These are phyloP conservation scores for Scomber scombrus DNA, from an alignment of 2,113 vertebrate species.

Conservation along the genomic window DNA sequence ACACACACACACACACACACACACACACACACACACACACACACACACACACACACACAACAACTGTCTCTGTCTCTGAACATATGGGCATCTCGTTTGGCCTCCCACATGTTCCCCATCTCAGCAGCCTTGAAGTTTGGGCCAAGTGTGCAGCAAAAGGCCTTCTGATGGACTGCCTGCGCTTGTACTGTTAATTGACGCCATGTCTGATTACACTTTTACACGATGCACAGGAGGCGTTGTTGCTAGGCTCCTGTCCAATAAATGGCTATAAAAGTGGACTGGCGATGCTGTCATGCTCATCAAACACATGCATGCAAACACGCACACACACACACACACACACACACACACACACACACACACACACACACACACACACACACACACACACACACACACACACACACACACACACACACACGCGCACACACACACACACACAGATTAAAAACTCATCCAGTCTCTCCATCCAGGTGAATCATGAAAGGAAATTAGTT, in stretches of 20 bases:
- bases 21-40: background rate
- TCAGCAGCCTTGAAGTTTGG: conserved; percentile 59
- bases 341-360: background rate
- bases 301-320: conserved; percentile 23
- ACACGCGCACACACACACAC: background rate
- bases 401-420: background rate
- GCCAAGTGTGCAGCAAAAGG: conserved; percentile 59
- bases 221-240: conserved; percentile 36
- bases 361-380: background rate
- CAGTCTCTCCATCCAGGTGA: conserved; percentile 51
- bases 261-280: conserved; percentile 55
- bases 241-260: conserved; percentile 62
- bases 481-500: conserved; percentile 61
- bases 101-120: conserved; percentile 63
- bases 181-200: conserved; percentile 63
- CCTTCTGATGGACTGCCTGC: conserved; percentile 51
- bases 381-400: too few species aligned
- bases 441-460: conserved; percentile 34
- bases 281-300: conserved; percentile 29
- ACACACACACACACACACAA: conserved; percentile 13
- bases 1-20: conserved; percentile 15
- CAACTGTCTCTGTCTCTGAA: conserved; percentile 32
- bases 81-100: conserved; percentile 51
- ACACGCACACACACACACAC: background rate
- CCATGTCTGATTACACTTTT: conserved; percentile 70